phyloP scores from a whole-genome alignment of 2,888 invertebrate genomes.

The Drosophila barbarae region DNA sequence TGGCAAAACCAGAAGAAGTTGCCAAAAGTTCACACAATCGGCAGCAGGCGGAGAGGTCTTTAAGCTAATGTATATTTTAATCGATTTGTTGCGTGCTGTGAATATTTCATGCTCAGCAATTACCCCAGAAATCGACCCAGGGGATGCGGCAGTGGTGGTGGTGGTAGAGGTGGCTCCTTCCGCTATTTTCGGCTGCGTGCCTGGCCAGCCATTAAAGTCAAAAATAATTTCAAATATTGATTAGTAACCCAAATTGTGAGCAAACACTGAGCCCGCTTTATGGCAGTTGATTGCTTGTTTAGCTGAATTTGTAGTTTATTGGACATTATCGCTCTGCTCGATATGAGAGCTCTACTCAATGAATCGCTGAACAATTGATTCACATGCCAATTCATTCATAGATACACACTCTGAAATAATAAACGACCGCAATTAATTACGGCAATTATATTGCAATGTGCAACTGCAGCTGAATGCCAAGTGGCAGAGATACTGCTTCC shows the following conservation, averaged over 20 bases:
- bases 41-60: constrained; percentile 20
- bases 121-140: constrained; percentile 40
- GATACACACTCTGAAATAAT: constrained; percentile 18
- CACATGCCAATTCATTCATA: constrained; percentile 54
- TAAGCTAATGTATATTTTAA: constrained; percentile 60
- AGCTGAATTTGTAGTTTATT: constrained; percentile 28
- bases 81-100: constrained; percentile 71
- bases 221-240: constrained; percentile 68
- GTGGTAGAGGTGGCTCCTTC: constrained; percentile 6
- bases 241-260: constrained; percentile 49
- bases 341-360: constrained; percentile 5
- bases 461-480: constrained; percentile 51
- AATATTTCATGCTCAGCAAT: constrained; percentile 55
- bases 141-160: constrained; percentile 6
- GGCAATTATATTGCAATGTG: constrained; percentile 67
- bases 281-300: constrained; percentile 42
- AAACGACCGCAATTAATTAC: constrained; percentile 61
- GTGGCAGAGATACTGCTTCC: constrained; percentile 1
- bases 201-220: constrained; percentile 53
- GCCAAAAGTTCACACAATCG: constrained; percentile 29
- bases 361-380: constrained; percentile 25
- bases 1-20: constrained; percentile 33
- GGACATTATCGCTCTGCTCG: constrained; percentile 27
- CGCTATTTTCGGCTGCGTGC: constrained; percentile 42
- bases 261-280: constrained; percentile 26